A percentile compares a stretch with the other conserved stretches of the same genome.
phyloP scores from a whole-genome alignment of 2,888 invertebrate genomes.

The Neelides folsomi region DNA sequence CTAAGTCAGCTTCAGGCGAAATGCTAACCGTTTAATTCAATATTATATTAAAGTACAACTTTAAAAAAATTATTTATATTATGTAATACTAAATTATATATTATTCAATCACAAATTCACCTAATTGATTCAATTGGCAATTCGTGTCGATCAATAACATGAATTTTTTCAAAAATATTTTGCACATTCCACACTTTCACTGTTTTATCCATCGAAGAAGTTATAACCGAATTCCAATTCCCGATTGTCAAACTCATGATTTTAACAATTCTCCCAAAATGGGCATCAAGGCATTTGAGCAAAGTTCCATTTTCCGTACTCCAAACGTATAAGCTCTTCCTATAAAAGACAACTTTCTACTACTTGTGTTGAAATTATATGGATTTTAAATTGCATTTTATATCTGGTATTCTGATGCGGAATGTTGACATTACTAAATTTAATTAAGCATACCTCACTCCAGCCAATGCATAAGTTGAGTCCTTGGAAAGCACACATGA shows the following conservation, averaged over 20 bases:
- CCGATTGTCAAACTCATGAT: conserved; percentile 73
- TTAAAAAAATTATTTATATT: neutral
- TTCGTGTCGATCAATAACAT: conserved; percentile 89
- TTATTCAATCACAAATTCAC: conserved; percentile 38
- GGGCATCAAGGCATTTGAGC: conserved; percentile 86
- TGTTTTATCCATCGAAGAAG: conserved; percentile 91
- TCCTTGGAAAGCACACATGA: conserved; percentile 83
- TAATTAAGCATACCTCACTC: conserved; percentile 54
- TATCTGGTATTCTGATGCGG: too few relatives aligned
- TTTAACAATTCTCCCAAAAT: conserved; percentile 90
- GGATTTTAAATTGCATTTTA: too few relatives aligned
- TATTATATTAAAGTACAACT: too few relatives aligned
- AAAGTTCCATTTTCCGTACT: conserved; percentile 63
- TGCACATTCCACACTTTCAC: conserved; percentile 99
- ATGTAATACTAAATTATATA: neutral
- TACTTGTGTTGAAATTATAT: too few relatives aligned
- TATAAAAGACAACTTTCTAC: conserved; percentile 37
- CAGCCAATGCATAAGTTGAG: conserved; percentile 83
- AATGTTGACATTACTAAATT: neutral
- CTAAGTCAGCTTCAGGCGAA: conserved; percentile 63
- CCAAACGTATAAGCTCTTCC: conserved; percentile 93
- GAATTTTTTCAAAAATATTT: conserved; percentile 94
- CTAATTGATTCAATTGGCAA: conserved; percentile 83
- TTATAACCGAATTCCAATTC: conserved; percentile 80
- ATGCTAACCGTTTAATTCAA: conserved; percentile 48